Evolutionary conservation across 2,797 vertebrate genomes (phyloP), one percentile per base, ranked within the genome.

Genomic region (Mus caroli): DNA sequence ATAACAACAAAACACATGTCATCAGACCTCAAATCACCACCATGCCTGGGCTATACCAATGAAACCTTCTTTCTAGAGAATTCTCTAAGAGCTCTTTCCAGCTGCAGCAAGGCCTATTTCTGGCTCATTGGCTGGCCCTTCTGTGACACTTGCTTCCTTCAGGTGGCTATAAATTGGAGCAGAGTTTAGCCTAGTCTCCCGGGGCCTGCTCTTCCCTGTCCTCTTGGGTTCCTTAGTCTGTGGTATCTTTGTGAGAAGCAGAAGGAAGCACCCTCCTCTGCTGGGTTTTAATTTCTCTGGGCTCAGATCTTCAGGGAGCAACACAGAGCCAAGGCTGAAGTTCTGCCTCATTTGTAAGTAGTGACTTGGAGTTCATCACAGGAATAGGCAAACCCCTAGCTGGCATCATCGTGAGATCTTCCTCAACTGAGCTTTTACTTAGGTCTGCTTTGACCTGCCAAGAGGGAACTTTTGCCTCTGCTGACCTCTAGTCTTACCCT

Each of bases 401-500:
- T 5, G 1, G 40, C 24, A 14, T 13, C 20, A 1, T 69, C n/a
- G 26, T 91, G 79, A 91, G 78, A 34, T 88, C 73, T 60, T 50
- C 69, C 31, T 28, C 50, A 62, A 43, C 26, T 43, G 37, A 83
- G n/a, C 52, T 78, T 40, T 78, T 31, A 76, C 54, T 79, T 80
- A 60, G 60, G 76, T 90, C 78, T 69, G 20, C 91, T 93, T 75
- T 90, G 84, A 96, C 50, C 94, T 93, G 77, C 78, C 0, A 0
- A 73, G 64, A 94, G 24, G 56, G 37, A 46, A 94, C 8, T 69
- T 78, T 83, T 85, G 54, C 12, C 26, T 46, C 12, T 3, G 50
- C 50, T 92, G 75, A 79, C 90, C 34, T 94, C 75, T 62, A 43
- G 31, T n/a, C n/a, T 95, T 69, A 95, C n/a, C 60, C 84, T 95